A percentile compares a stretch with the other conserved stretches of the same genome.
Conservation (phyloP, 1,140 invertebrate species). For the Ceratosolen fusciceps region DNA sequence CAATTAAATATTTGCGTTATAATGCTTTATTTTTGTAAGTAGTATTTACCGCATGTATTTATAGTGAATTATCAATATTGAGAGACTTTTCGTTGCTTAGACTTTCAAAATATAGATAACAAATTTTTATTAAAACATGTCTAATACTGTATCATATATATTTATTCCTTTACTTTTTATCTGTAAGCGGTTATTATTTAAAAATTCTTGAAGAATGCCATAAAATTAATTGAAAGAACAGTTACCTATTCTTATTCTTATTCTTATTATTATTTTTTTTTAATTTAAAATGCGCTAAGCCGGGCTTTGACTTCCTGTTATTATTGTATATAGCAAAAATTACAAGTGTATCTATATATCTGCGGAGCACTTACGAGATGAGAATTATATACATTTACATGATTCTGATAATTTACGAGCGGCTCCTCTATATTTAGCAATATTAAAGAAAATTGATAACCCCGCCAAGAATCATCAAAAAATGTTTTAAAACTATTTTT, state of each 20-base stretch:
- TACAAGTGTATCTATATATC: slow-evolving; percentile 1
- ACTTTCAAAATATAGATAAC: background rate
- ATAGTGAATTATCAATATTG: background rate
- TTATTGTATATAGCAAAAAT: background rate
- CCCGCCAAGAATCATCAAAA: background rate
- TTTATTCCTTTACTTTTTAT: background rate
- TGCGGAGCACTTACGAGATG: background rate
- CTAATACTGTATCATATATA: too few relatives aligned
- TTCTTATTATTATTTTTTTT: too few relatives aligned
- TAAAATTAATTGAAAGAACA: background rate
- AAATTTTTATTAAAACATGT: background rate
- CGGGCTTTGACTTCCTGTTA: background rate
- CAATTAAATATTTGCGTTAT: background rate
- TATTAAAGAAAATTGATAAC: slow-evolving; percentile 1
- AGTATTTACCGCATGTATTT: background rate
- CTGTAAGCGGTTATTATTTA: background rate
- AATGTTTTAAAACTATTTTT: background rate
- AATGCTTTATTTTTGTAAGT: background rate
- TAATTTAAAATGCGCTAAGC: background rate
- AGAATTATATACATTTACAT: slow-evolving; percentile 17
- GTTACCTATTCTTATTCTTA: too few relatives aligned
- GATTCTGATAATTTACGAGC: background rate
- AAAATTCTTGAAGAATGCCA: background rate
- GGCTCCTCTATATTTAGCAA: background rate
- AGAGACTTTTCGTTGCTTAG: background rate